A percentile compares a stretch with the other conserved stretches of the same genome.
These are phyloP conservation scores for Sanderia malayensis DNA, from an alignment of 30 jellyfish, hydroid and myxozoan genomes.

Conservation along the genomic window DNA sequence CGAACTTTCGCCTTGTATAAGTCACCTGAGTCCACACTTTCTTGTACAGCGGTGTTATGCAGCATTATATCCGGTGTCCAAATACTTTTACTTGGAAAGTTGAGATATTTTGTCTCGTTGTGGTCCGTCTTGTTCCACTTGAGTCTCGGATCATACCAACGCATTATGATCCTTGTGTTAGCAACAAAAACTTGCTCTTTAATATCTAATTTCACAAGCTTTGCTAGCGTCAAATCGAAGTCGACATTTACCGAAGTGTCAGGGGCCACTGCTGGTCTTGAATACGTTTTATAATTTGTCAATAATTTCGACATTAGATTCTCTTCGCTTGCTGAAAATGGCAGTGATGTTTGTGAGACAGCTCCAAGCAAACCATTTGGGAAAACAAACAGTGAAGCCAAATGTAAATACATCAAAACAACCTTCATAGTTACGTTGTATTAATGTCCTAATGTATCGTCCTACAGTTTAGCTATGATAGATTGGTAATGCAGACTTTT, in stretches of 20 bases:
- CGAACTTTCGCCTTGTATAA: constrained; percentile 45
- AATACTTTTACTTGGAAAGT: constrained; percentile 13
- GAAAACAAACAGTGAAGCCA: too few species aligned
- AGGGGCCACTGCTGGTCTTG: constrained; percentile 5
- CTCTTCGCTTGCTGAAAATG: constrained; percentile 12
- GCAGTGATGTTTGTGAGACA: too few species aligned
- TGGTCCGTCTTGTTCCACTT: constrained; percentile 19
- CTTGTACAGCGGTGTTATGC: constrained; percentile 44
- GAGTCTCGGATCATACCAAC: constrained; percentile 28
- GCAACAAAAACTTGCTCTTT: constrained; percentile 18
- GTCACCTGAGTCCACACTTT: constrained; percentile 36
- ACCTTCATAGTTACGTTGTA: too few species aligned
- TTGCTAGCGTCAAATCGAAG: constrained; percentile 25
- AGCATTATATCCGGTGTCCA: constrained; percentile 45
- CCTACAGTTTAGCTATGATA: too few species aligned
- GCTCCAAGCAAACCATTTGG: too few species aligned
- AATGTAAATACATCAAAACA: too few species aligned
- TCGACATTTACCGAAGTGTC: constrained; percentile 12
- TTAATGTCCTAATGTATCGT: too few species aligned
- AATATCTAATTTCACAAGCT: constrained; percentile 19
- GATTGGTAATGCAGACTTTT: too few species aligned
- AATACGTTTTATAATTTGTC: constrained; percentile 11
- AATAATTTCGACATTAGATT: constrained; percentile 1
- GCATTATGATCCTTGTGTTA: constrained; percentile 21
- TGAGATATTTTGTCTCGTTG: constrained; percentile 23